Evolutionary conservation across 2,888 invertebrate genomes (phyloP).

Genomic region (Caenorhabditis sp.): DNA sequence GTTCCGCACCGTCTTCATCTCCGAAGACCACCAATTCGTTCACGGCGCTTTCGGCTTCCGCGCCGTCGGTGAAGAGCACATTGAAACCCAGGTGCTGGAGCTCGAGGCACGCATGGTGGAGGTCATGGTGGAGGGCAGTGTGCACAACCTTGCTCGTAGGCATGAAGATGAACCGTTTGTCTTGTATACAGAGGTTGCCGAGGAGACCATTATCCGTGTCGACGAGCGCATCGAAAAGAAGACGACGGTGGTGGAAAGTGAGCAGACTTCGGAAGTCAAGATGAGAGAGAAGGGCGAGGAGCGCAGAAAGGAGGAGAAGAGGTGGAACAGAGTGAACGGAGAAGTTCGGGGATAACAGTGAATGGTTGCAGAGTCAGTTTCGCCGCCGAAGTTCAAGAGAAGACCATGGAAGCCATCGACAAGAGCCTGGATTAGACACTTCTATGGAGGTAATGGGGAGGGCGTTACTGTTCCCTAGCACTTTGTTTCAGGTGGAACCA

Average conservation of each 20-base stretch:
- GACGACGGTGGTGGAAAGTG: constrained; percentile 41
- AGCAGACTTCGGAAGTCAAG: constrained; percentile 50
- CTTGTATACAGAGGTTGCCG: constrained; percentile 68
- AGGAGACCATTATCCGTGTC: constrained; percentile 62
- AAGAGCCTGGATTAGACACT: constrained; percentile 63
- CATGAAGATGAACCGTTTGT: constrained; percentile 68
- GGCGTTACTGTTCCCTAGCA: too few species aligned
- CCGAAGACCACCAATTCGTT: constrained; percentile 53
- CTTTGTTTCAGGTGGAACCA: constrained; percentile 64
- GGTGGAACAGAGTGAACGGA: constrained; percentile 32
- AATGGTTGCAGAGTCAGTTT: constrained; percentile 74
- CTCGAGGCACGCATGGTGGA: constrained; percentile 64
- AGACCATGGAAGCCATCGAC: constrained; percentile 71
- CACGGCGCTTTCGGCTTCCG: constrained; percentile 57
- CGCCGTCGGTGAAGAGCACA: constrained; percentile 54
- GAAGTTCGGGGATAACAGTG: not conserved
- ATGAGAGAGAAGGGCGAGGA: constrained; percentile 60
- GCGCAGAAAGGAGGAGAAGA: constrained; percentile 62
- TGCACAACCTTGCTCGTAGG: constrained; percentile 65
- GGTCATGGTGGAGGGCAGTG: constrained; percentile 70
- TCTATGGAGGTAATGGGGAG: constrained; percentile 54
- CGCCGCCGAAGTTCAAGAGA: constrained; percentile 77
- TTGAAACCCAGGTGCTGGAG: constrained; percentile 56
- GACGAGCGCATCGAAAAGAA: constrained; percentile 63
- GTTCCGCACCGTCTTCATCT: constrained; percentile 57